phyloP scores from a whole-genome alignment of 2,113 vertebrate species.

The Hippocampus comes region DNA sequence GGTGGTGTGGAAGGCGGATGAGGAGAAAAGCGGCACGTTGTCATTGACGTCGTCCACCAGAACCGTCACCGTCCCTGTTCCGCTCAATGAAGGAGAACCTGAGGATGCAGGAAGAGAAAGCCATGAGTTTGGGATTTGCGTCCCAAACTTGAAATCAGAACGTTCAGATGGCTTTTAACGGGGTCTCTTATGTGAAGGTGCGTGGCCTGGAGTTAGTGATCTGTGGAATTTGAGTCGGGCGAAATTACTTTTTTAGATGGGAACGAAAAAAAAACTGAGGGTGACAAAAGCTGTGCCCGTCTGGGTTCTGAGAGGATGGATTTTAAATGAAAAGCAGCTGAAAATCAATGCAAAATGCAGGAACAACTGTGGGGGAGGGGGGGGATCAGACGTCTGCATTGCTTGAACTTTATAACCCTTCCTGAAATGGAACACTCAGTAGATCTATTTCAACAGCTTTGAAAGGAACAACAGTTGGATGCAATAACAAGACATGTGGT shows the following conservation, averaged over 20 bases:
- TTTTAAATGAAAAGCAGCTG: conserved; percentile 74
- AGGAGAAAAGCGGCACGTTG: conserved; percentile 83
- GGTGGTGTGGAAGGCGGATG: conserved; percentile 78
- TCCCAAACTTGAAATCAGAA: conserved; percentile 53
- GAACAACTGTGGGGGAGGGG: not conserved
- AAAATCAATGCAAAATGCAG: conserved; percentile 55
- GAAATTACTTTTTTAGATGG: conserved; percentile 66
- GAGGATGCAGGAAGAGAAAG: not conserved
- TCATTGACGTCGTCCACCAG: conserved; percentile 92
- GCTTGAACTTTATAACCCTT: conserved; percentile 39
- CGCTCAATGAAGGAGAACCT: conserved; percentile 89
- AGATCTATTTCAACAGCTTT: not conserved
- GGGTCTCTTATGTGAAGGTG: conserved; percentile 29
- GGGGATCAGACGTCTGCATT: conserved; percentile 46
- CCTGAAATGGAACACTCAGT: conserved; percentile 33
- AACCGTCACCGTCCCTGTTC: conserved; percentile 86
- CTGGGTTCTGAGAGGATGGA: conserved; percentile 37
- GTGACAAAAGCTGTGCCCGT: conserved; percentile 48
- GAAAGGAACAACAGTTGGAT: not conserved
- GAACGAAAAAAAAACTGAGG: conserved; percentile 32
- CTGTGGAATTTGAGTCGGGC: conserved; percentile 53
- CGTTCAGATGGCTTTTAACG: conserved; percentile 49
- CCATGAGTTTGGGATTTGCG: conserved; percentile 20
- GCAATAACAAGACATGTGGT: not conserved
- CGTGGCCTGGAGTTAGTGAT: conserved; percentile 21